Evolutionary conservation across 1,140 invertebrate genomes (phyloP).

Genomic region (Armadillidium nasatum): DNA sequence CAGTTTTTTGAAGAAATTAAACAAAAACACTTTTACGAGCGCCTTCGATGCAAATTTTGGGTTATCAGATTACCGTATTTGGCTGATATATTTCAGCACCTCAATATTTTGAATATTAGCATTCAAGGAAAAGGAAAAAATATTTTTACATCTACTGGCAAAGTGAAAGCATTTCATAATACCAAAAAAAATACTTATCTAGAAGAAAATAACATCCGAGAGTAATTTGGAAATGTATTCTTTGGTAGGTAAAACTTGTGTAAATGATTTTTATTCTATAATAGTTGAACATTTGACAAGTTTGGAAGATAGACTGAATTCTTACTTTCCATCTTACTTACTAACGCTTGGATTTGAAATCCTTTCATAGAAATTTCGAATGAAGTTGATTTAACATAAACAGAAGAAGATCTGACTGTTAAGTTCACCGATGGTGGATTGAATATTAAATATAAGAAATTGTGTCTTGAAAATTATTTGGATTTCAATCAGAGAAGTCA

Average conservation of each 20-base stretch:
- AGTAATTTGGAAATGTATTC: neutral
- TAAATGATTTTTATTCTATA: neutral
- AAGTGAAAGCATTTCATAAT: slow-evolving; percentile 20
- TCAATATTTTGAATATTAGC: slow-evolving; percentile 8
- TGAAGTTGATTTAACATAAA: neutral
- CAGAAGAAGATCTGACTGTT: slow-evolving; percentile 1
- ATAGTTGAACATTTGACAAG: slow-evolving; percentile 13
- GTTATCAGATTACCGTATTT: neutral
- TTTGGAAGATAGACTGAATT: slow-evolving; percentile 14
- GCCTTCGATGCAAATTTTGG: slow-evolving; percentile 2
- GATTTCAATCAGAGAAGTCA: neutral
- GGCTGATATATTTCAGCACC: neutral
- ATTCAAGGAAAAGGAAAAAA: slow-evolving; percentile 17
- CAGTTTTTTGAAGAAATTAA: neutral
- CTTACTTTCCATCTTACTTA: slow-evolving; percentile 18
- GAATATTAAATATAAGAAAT: neutral
- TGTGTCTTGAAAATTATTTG: neutral
- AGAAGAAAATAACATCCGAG: neutral
- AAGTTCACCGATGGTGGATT: neutral
- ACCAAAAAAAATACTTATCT: slow-evolving; percentile 4
- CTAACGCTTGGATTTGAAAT: slow-evolving; percentile 16
- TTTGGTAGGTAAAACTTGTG: neutral
- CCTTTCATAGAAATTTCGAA: neutral
- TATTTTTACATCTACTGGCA: slow-evolving; percentile 12
- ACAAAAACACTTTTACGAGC: neutral